A percentile compares a stretch with the other conserved stretches of the same genome.
phyloP scores from a whole-genome alignment of 2,113 vertebrate genomes.

The Hemicordylus capensis region DNA sequence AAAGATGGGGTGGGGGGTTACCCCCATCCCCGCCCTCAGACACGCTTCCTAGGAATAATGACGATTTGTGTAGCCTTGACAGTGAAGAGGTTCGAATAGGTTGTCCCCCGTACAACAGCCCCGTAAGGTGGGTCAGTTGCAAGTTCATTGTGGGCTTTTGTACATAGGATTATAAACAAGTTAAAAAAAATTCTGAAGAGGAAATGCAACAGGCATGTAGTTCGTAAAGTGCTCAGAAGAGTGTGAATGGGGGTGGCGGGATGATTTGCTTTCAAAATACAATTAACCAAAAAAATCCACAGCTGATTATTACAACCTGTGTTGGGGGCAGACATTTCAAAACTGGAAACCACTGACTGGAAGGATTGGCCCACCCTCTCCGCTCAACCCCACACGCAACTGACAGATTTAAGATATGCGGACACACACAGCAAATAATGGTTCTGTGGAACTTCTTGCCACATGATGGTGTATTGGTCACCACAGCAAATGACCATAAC shows the following conservation, averaged over 20 bases:
- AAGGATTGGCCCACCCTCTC: too few species aligned
- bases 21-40: too few species aligned
- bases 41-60: not conserved
- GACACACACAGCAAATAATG: too few species aligned
- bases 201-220: accelerated
- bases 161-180: not conserved
- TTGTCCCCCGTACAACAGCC: not conserved
- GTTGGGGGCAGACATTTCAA: not conserved
- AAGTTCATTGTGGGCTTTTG: accelerated
- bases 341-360: not conserved
- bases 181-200: too few species aligned
- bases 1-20: not conserved
- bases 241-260: not conserved
- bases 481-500: not conserved
- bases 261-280: not conserved
- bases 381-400: too few species aligned
- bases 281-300: not conserved
- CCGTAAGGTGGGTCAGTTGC: not conserved
- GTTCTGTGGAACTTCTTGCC: not conserved
- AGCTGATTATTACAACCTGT: not conserved
- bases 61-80: too few species aligned
- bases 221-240: not conserved
- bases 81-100: too few species aligned
- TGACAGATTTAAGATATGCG: too few species aligned
- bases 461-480: not conserved